Conservation (phyloP, 1,140 invertebrate genomes). For the Caenorhabditis latens region DNA sequence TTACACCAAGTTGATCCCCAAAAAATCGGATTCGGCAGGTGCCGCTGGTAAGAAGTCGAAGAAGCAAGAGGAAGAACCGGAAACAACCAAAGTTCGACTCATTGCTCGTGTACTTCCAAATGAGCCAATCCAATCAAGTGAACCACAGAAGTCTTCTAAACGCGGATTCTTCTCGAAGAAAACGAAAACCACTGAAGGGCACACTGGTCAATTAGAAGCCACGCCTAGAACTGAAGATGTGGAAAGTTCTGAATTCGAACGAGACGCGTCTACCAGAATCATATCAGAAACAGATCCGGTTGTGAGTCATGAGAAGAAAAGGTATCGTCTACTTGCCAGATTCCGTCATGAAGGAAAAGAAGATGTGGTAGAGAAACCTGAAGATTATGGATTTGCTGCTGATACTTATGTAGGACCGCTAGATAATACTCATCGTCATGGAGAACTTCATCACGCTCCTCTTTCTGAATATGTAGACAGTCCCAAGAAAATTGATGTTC, state of each 20-base stretch:
- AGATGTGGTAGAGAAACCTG: slow-evolving; percentile 70
- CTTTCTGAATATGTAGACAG: background rate
- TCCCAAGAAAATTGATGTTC: slow-evolving; percentile 59
- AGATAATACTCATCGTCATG: background rate
- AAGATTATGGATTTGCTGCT: background rate
- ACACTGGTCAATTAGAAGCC: background rate
- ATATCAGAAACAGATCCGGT: background rate
- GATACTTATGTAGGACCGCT: background rate
- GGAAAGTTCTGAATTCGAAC: background rate
- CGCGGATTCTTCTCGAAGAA: background rate
- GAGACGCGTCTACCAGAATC: background rate
- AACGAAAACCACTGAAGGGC: background rate
- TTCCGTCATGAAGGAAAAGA: slow-evolving; percentile 60
- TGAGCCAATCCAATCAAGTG: background rate
- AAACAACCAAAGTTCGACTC: slow-evolving; percentile 33
- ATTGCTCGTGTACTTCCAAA: background rate
- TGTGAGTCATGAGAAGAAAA: slow-evolving; percentile 4
- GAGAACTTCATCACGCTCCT: background rate
- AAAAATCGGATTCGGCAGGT: background rate
- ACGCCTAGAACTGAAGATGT: background rate
- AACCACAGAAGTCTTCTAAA: background rate
- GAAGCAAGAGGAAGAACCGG: background rate
- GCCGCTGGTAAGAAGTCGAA: background rate
- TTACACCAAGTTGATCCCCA: no score
- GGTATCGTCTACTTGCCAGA: background rate